Percentiles rank a stretch among this genome's conserved stretches.
Evolutionary conservation across 2,797 vertebrate species (phyloP).

Genomic region (Heteromormyrus szaboi): DNA sequence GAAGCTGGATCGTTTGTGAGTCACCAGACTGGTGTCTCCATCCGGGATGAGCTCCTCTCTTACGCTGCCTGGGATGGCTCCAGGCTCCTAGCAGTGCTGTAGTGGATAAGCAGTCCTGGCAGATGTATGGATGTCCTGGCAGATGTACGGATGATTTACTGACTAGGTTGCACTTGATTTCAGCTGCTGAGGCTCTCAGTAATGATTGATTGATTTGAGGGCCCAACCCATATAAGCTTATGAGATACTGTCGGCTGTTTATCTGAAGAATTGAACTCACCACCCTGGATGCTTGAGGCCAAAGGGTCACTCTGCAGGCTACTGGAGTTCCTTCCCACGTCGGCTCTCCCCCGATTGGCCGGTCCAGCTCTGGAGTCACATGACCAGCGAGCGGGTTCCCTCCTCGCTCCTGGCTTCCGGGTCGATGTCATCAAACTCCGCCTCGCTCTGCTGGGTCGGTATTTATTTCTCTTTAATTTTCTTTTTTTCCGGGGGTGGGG

Average conservation of each 20-base stretch:
- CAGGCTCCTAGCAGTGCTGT: neutral
- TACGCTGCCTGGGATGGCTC: neutral
- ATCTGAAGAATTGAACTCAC: neutral
- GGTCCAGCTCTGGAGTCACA: neutral
- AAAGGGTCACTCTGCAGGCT: neutral
- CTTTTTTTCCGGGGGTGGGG: neutral
- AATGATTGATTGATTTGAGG: neutral
- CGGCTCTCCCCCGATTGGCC: neutral
- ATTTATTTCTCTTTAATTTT: neutral
- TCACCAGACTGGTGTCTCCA: neutral
- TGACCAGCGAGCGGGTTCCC: neutral
- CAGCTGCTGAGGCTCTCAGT: neutral
- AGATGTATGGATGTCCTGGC: neutral
- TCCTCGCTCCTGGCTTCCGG: neutral
- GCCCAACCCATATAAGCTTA: neutral
- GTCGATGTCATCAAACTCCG: neutral
- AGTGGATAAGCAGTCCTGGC: neutral
- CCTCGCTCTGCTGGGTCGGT: neutral
- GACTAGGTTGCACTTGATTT: neutral
- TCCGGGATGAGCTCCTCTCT: neutral
- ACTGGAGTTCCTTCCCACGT: neutral
- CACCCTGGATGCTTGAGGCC: neutral
- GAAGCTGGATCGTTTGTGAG: neutral
- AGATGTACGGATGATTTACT: neutral
- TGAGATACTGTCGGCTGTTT: neutral